phyloP scores from a whole-genome alignment of 2,113 vertebrate genomes.

The Channa maculata region DNA sequence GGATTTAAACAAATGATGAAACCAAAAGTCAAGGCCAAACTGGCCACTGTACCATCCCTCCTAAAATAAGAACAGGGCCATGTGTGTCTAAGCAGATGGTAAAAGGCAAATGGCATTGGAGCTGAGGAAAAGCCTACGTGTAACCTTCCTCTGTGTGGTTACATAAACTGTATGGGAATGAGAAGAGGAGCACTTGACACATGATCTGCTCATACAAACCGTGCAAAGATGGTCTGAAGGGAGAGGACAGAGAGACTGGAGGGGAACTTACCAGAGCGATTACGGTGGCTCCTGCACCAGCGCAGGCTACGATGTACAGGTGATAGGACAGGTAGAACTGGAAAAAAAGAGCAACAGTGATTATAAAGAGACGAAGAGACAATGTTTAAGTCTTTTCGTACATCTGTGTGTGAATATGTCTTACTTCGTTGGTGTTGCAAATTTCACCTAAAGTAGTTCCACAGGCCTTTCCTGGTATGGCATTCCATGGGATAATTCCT shows the following conservation, averaged over 20 bases:
- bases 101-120: conserved; percentile 61
- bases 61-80: conserved; percentile 35
- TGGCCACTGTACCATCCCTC: conserved; percentile 12
- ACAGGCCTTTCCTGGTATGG: conserved; percentile 93
- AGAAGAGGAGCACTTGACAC: conserved; percentile 51
- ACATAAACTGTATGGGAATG: conserved; percentile 66
- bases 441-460: conserved; percentile 90
- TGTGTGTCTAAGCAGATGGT: conserved; percentile 65
- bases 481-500: conserved; percentile 98
- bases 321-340: conserved; percentile 99
- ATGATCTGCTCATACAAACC: conserved; percentile 58
- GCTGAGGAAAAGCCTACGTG: conserved; percentile 45
- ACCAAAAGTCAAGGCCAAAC: not conserved
- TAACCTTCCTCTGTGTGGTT: conserved; percentile 28
- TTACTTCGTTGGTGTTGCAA: conserved; percentile 94
- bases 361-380: not conserved
- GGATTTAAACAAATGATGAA: not conserved
- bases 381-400: too few relatives aligned
- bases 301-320: conserved; percentile 98
- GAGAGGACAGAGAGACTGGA: conserved; percentile 25
- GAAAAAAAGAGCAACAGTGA: not conserved
- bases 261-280: conserved; percentile 94
- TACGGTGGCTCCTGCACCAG: conserved; percentile 96
- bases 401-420: not conserved
- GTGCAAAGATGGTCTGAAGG: conserved; percentile 58